A percentile compares a stretch with the other conserved stretches of the same genome.
These are phyloP conservation scores for Porites lobata DNA, from an alignment of 92 coral and sea anemone species.

Conservation along the genomic window DNA sequence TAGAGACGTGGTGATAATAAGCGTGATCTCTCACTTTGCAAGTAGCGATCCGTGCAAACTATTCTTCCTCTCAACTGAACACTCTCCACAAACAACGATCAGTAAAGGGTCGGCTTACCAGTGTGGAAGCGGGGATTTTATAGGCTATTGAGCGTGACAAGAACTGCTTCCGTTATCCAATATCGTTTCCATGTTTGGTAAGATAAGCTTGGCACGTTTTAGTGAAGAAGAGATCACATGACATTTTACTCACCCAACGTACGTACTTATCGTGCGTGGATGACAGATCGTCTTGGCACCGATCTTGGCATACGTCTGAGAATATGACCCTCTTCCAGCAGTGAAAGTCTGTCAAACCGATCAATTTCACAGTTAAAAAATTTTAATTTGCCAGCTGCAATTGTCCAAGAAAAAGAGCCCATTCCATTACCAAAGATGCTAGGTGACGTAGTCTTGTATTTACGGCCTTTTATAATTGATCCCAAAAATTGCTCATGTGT, in stretches of 20 bases:
- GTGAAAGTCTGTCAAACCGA: too few relatives aligned
- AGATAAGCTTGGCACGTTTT: not conserved
- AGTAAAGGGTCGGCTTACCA: not conserved
- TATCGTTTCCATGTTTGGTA: constrained; percentile 29
- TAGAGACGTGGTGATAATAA: too few relatives aligned
- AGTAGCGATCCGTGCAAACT: not conserved
- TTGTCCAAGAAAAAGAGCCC: too few relatives aligned
- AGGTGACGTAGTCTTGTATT: too few relatives aligned
- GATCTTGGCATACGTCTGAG: not conserved
- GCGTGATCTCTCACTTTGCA: not conserved
- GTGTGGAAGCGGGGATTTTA: not conserved
- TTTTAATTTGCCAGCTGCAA: too few relatives aligned
- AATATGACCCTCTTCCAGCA: not conserved
- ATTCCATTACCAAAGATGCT: too few relatives aligned
- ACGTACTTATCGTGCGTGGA: not conserved
- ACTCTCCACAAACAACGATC: not conserved
- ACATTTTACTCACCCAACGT: not conserved
- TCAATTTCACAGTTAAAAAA: too few relatives aligned
- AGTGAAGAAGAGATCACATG: not conserved
- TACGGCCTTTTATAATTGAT: too few relatives aligned
- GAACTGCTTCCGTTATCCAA: constrained; percentile 7
- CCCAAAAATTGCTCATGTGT: too few relatives aligned
- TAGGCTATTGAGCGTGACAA: constrained; percentile 7
- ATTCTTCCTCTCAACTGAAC: too few relatives aligned
- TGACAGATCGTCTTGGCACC: not conserved